Evolutionary conservation across 2,888 invertebrate genomes (phyloP), one percentile per base, ranked within the genome.

Genomic region (Epirrhoe alternata): DNA sequence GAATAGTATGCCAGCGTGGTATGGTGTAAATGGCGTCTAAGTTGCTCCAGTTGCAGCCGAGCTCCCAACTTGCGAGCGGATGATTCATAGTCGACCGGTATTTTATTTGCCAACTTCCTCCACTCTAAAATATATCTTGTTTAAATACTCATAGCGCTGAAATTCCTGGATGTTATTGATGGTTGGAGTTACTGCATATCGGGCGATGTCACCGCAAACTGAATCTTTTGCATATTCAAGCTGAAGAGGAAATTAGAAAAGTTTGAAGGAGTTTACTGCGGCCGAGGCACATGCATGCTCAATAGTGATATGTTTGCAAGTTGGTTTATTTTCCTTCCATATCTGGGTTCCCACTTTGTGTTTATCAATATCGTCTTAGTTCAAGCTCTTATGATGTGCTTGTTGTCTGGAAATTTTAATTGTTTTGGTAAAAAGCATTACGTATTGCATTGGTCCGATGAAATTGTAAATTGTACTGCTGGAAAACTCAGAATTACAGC

Each of bases 221-320:
- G 55, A 59, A 67, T 63, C 63, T 67, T 66, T 59, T 56, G 59
- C 63, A 67, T 56, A 56, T 58, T 66, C 59, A 42, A 55, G 35
- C 42, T 14, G 60, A 30, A 56, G 62, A 66, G 66, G 63, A 67
- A 67, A 67, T 67, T 67, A 56, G 63, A 63, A 63, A 67, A 67
- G 55, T 67, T 66, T 42, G 51, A 50, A 54, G 59, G 54, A 61
- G 14, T 66, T 24, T 38, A 53, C 33, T 14, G 38, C 12, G 16
- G 59, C 31, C 7, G 45, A 31, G n/a, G 30, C 31, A 42, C 14
- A 35, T 35, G 33, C 35, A n/a, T 10, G 52, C 35, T 53, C 16
- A 51, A 12, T 12, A 24, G 2, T 12, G 30, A 51, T 54, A 12
- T 14, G 42, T 55, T 52, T 33, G 12, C 24, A 31, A 42, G 38